Percentiles rank a stretch among this genome's conserved stretches.
These are phyloP conservation scores for Damaliscus lunatus DNA, from an alignment of 2,113 vertebrate genomes.

Conservation along the genomic window DNA sequence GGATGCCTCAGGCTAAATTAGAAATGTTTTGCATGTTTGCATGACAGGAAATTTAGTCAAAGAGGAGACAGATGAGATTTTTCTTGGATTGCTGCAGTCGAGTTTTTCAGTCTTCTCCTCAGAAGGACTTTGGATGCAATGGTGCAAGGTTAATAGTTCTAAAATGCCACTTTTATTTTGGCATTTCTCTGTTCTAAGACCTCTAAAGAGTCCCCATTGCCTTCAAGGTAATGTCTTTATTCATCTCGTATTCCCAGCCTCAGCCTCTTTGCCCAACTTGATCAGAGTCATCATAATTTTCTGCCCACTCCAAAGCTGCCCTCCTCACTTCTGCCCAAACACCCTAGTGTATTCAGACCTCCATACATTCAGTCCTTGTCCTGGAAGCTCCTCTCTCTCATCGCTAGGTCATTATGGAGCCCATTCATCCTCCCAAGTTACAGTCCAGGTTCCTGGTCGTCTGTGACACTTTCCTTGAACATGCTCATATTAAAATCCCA, in stretches of 20 bases:
- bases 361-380: not conserved
- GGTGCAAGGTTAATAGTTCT: not conserved
- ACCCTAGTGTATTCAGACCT: not conserved
- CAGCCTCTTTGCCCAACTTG: not conserved
- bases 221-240: not conserved
- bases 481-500: not conserved
- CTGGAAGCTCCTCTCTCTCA: not conserved
- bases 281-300: not conserved
- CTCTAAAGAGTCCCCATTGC: not conserved
- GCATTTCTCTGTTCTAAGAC: not conserved
- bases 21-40: not conserved
- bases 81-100: not conserved
- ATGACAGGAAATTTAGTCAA: conserved; percentile 13
- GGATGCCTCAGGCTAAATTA: not conserved
- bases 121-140: not conserved
- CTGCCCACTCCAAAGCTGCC: not conserved
- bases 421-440: not conserved
- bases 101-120: not conserved
- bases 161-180: conserved; percentile 12
- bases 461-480: not conserved
- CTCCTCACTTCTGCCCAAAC: not conserved
- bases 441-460: not conserved
- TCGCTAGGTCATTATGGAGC: not conserved
- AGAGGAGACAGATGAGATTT: not conserved
- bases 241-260: not conserved